Percentiles rank a stretch among this genome's conserved stretches.
These are phyloP conservation scores for Macropodus opercularis DNA, from an alignment of 2,797 vertebrate species.

Conservation along the genomic window DNA sequence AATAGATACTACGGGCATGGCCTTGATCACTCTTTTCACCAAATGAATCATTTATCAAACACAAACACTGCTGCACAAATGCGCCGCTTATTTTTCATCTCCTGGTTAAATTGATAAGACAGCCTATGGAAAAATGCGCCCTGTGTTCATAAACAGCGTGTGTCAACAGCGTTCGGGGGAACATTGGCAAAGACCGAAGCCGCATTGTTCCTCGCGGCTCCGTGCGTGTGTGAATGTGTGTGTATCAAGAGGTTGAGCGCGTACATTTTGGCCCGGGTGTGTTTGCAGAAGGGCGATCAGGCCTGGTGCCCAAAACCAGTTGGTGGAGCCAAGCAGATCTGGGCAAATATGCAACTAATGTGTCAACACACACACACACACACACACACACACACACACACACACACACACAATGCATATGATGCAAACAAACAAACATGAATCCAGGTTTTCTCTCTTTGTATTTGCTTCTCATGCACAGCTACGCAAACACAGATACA, in stretches of 20 bases:
- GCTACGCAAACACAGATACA: constrained; percentile 26
- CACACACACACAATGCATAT: constrained; percentile 49
- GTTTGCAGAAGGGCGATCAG: constrained; percentile 81
- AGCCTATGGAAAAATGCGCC: constrained; percentile 66
- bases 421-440: constrained; percentile 74
- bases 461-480: constrained; percentile 31
- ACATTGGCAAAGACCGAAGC: constrained; percentile 64
- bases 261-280: constrained; percentile 73
- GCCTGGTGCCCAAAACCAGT: constrained; percentile 70
- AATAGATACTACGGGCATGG: constrained; percentile 76
- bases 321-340: constrained; percentile 71
- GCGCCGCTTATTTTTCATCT: constrained; percentile 67
- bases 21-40: constrained; percentile 76
- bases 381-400: constrained; percentile 2
- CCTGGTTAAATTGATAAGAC: constrained; percentile 78
- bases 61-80: constrained; percentile 69
- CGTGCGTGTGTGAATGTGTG: constrained; percentile 65
- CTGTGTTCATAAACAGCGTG: constrained; percentile 67
- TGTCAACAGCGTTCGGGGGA: constrained; percentile 67
- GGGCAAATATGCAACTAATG: constrained; percentile 76
- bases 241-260: constrained; percentile 69
- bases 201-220: constrained; percentile 70
- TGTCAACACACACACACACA: constrained; percentile 30
- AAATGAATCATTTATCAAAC: constrained; percentile 81
- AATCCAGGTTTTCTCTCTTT: constrained; percentile 65